phyloP scores from a whole-genome alignment of 1,140 invertebrate species.

The Drosophila azteca region DNA sequence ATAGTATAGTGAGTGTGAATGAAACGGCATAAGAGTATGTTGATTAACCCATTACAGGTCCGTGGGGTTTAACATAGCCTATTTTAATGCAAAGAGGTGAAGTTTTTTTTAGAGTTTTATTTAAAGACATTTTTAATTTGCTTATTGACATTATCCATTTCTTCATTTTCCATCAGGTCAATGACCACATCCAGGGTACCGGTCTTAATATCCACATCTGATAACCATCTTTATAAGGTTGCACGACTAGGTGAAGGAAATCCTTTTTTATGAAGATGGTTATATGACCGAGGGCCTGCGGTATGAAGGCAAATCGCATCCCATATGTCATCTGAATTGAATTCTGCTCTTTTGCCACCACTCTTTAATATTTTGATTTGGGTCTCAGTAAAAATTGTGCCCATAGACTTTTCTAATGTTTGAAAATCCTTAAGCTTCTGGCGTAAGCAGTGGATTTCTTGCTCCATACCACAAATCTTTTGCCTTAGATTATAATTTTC shows the following conservation, averaged over 20 bases:
- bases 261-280: constrained; percentile 27
- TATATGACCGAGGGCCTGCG: constrained; percentile 30
- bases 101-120: no score
- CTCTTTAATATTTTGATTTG: constrained; percentile 27
- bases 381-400: constrained; percentile 12
- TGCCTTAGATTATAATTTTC: neutral
- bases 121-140: no score
- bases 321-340: constrained; percentile 8
- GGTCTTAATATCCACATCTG: no score
- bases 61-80: no score
- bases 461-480: constrained; percentile 2
- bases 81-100: no score
- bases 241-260: constrained; percentile 34
- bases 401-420: constrained; percentile 7
- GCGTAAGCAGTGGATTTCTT: constrained; percentile 5
- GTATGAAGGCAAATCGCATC: constrained; percentile 18
- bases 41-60: no score
- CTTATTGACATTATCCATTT: no score
- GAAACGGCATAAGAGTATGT: no score
- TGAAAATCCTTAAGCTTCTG: constrained; percentile 14
- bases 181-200: no score
- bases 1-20: no score
- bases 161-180: no score
- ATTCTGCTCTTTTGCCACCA: constrained; percentile 17
- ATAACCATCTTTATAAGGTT: constrained; percentile 11